These are phyloP conservation scores for Candoia aspera DNA, from an alignment of 2,113 vertebrate species.

Conservation along the genomic window DNA sequence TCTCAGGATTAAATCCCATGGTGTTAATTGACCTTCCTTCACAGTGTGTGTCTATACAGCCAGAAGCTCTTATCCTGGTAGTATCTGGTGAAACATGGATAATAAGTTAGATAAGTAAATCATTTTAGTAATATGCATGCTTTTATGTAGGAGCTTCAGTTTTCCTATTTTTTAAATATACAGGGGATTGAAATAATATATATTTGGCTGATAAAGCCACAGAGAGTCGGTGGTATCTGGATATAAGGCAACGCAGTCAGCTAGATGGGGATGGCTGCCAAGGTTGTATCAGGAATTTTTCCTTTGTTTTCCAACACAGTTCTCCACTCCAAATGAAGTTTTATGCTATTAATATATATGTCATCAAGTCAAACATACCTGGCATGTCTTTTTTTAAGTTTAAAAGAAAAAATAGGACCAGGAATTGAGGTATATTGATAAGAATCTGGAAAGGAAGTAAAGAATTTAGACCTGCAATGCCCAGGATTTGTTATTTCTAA, in stretches of 20 bases:
- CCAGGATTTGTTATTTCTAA: not conserved
- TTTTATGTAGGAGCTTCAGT: not conserved
- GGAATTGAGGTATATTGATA: slow-evolving; percentile 12
- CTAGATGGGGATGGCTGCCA: slow-evolving; percentile 13
- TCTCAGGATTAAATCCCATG: not conserved
- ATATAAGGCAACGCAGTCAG: slow-evolving; percentile 23
- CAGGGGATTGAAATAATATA: slow-evolving; percentile 17
- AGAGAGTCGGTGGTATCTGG: slow-evolving; percentile 29
- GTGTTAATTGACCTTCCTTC: not conserved
- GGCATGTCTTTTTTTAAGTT: not conserved
- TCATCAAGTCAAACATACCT: not conserved
- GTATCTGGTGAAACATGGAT: not conserved
- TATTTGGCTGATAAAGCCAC: not conserved
- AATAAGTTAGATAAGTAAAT: not conserved
- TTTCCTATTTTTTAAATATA: not conserved
- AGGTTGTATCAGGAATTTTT: slow-evolving; percentile 55
- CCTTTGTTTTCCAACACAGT: slow-evolving; percentile 35
- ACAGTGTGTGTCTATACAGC: not conserved
- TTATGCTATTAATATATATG: not conserved
- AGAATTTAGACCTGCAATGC: not conserved
- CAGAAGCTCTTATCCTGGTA: not conserved
- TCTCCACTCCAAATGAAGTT: slow-evolving; percentile 17
- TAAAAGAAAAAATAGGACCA: slow-evolving; percentile 40
- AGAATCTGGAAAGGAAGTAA: not conserved
- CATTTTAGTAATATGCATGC: not conserved